Evolutionary conservation across 2,113 vertebrate genomes (phyloP).

Genomic region (Athene cunicularia): DNA sequence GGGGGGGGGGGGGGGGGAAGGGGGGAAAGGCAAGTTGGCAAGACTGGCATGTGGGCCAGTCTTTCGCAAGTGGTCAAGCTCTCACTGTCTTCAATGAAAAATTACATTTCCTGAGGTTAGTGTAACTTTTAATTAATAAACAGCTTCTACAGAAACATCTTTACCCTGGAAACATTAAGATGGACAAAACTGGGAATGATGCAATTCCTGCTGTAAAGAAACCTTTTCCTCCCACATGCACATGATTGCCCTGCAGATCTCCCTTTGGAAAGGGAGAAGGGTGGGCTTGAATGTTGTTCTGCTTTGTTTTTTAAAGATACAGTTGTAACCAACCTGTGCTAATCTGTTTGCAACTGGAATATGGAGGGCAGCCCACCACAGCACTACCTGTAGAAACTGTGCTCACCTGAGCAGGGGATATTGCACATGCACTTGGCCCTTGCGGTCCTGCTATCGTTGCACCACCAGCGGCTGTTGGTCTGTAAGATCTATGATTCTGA

Average conservation of each 20-base stretch:
- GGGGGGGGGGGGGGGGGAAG: too few relatives aligned
- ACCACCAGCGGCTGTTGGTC: constrained; percentile 76
- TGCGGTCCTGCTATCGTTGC: constrained; percentile 47
- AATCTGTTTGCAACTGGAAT: not conserved
- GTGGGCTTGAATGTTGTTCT: not conserved
- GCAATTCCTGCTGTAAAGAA: not conserved
- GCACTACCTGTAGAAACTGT: not conserved
- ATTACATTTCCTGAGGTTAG: not conserved
- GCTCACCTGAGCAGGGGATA: constrained; percentile 20
- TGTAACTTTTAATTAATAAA: not conserved
- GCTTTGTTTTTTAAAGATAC: not conserved
- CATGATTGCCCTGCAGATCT: not conserved
- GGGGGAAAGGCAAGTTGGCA: not conserved
- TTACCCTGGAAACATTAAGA: not conserved
- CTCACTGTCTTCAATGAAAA: not conserved
- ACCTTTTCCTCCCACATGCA: not conserved
- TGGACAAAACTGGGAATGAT: not conserved
- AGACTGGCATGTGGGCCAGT: not conserved
- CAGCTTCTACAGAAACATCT: not conserved
- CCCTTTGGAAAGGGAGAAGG: not conserved
- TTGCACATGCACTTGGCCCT: not conserved
- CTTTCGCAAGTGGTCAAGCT: not conserved
- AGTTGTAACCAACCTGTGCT: not conserved
- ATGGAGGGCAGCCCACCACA: not conserved
- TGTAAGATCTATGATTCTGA: constrained; percentile 57